Evolutionary conservation across 2,797 vertebrate species (phyloP).

Genomic region (Sebastes cheni): DNA sequence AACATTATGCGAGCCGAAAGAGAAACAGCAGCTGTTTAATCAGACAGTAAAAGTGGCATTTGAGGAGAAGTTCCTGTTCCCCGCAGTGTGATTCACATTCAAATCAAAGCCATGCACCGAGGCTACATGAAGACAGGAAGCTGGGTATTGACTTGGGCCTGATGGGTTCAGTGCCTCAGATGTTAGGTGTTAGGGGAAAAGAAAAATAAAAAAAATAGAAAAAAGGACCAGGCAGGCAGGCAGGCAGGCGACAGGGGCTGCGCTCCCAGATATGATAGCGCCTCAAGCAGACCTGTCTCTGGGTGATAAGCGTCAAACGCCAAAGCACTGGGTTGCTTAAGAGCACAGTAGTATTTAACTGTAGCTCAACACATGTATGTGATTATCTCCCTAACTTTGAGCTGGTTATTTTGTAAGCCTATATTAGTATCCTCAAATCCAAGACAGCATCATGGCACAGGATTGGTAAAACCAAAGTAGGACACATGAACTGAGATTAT

Average conservation of each 20-base stretch:
- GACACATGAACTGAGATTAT: neutral
- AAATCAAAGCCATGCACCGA: conserved; percentile 10
- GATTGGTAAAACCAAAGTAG: neutral
- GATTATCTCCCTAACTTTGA: neutral
- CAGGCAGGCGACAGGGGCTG: conserved; percentile 8
- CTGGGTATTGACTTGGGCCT: conserved; percentile 9
- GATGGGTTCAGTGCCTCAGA: conserved; percentile 25
- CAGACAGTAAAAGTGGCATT: neutral
- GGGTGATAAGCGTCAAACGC: conserved; percentile 57
- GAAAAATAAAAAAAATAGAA: neutral
- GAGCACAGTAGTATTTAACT: conserved; percentile 27
- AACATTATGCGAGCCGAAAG: neutral
- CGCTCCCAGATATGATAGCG: conserved; percentile 58
- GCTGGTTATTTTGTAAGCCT: neutral
- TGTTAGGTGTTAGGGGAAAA: neutral
- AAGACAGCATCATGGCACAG: neutral
- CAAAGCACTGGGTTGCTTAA: conserved; percentile 23
- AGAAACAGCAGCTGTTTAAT: conserved; percentile 13
- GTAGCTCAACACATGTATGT: conserved; percentile 9
- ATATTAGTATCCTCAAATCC: neutral
- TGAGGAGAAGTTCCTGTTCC: neutral
- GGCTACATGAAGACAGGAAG: conserved; percentile 6
- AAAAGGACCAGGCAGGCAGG: neutral
- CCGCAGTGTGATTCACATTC: conserved; percentile 3
- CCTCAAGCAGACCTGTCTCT: conserved; percentile 62